A percentile compares a stretch with the other conserved stretches of the same genome.
phyloP scores from a whole-genome alignment of 2,888 invertebrate species.

The Germaria angustata region DNA sequence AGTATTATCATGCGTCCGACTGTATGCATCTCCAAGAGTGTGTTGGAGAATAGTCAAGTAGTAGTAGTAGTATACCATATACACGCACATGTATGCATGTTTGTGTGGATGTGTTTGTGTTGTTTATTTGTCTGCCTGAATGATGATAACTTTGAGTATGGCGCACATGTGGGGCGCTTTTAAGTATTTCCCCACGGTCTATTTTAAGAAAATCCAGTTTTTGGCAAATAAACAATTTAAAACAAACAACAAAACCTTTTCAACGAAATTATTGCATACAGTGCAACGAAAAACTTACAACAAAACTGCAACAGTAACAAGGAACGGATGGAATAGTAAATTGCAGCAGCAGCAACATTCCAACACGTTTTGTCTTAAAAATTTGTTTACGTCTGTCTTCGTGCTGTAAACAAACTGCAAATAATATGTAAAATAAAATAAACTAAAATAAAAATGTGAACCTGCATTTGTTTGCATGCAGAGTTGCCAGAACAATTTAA shows the following conservation, averaged over 20 bases:
- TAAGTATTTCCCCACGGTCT: slow-evolving; percentile 77
- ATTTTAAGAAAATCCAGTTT: slow-evolving; percentile 79
- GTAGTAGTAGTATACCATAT: neutral
- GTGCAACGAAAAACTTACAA: slow-evolving; percentile 4
- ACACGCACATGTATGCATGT: neutral
- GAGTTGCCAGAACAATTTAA: neutral
- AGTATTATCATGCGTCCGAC: neutral
- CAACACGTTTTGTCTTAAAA: slow-evolving; percentile 57
- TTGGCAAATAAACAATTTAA: slow-evolving; percentile 69
- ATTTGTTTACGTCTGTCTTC: slow-evolving; percentile 57
- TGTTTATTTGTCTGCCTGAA: slow-evolving; percentile 29
- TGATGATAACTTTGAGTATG: slow-evolving; percentile 53
- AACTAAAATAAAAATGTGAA: neutral
- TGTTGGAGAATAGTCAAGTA: neutral
- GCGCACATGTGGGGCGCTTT: slow-evolving; percentile 75
- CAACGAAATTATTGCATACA: slow-evolving; percentile 11
- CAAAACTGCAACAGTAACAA: slow-evolving; percentile 6
- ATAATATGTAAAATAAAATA: neutral
- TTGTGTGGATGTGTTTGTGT: neutral
- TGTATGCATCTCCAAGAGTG: neutral
- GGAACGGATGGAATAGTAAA: slow-evolving; percentile 26
- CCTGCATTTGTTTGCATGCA: neutral
- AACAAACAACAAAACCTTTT: slow-evolving; percentile 46
- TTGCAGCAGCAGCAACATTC: slow-evolving; percentile 49
- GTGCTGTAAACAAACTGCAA: slow-evolving; percentile 45